Conservation (phyloP, 2,113 vertebrate genomes). For the Hippocampus zosterae region DNA sequence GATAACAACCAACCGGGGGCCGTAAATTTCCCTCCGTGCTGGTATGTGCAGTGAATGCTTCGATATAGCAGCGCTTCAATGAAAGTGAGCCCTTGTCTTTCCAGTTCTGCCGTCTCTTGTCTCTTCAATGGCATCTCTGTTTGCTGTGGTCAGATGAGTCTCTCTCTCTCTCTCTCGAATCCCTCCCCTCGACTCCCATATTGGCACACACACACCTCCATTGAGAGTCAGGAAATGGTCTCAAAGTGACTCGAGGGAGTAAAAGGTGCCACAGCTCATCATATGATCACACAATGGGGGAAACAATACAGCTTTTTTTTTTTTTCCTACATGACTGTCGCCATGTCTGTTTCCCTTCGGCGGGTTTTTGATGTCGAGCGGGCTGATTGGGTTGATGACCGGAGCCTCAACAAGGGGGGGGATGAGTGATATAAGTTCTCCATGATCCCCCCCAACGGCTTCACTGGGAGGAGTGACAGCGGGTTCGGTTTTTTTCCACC, state of each 20-base stretch:
- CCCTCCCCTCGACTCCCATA: constrained; percentile 16
- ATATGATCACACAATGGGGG: constrained; percentile 56
- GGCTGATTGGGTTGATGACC: constrained; percentile 39
- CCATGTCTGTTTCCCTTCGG: constrained; percentile 50
- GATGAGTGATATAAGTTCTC: constrained; percentile 49
- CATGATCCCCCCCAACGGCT: constrained; percentile 54
- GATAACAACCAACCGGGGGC: constrained; percentile 26
- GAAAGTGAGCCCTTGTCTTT: constrained; percentile 65
- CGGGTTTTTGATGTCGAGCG: constrained; percentile 38
- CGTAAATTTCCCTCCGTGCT: constrained; percentile 23
- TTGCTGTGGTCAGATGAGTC: constrained; percentile 65
- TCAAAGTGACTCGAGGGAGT: constrained; percentile 51
- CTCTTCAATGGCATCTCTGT: constrained; percentile 70
- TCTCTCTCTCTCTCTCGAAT: constrained; percentile 60
- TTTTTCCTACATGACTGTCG: constrained; percentile 11
- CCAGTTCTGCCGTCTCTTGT: constrained; percentile 32
- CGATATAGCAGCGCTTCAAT: constrained; percentile 44
- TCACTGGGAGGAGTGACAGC: constrained; percentile 20
- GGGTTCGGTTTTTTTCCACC: constrained; percentile 52
- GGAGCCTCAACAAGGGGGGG: constrained; percentile 26
- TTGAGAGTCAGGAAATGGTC: constrained; percentile 71
- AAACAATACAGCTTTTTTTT: constrained; percentile 47
- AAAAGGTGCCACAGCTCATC: constrained; percentile 67
- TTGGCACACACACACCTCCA: constrained; percentile 34
- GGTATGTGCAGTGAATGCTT: constrained; percentile 45